Conservation (phyloP, 2,888 invertebrate genomes). For the Yponomeuta malinellus region DNA sequence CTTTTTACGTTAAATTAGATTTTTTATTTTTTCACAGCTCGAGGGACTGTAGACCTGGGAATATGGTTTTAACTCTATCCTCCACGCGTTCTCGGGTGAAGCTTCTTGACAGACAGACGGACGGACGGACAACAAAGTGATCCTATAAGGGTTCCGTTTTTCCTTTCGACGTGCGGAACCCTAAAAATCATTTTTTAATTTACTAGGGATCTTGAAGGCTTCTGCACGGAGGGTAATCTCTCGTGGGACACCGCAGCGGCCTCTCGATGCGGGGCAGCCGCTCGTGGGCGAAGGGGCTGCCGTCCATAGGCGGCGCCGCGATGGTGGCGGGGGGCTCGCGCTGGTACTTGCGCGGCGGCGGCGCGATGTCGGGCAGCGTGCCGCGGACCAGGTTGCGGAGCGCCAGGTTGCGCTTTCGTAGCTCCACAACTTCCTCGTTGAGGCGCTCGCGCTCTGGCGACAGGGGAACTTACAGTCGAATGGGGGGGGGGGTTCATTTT, state of each 20-base stretch:
- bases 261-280: not conserved
- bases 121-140: too few species aligned
- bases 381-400: slow-evolving; percentile 80
- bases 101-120: too few species aligned
- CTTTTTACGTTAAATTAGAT: too few species aligned
- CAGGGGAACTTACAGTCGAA: not conserved
- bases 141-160: too few species aligned
- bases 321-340: slow-evolving; percentile 33
- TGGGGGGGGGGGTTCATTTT: too few species aligned
- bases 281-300: not conserved
- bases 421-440: slow-evolving; percentile 77
- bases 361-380: slow-evolving; percentile 60
- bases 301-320: slow-evolving; percentile 31
- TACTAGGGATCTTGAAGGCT: not conserved
- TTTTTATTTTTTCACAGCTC: too few species aligned
- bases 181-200: too few species aligned
- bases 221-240: not conserved
- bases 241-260: not conserved
- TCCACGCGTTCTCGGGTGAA: too few species aligned
- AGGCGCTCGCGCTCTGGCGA: slow-evolving; percentile 78
- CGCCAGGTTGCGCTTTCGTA: slow-evolving; percentile 81
- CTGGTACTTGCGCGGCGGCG: slow-evolving; percentile 29
- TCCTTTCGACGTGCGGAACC: too few species aligned
- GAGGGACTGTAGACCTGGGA: too few species aligned
- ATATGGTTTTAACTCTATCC: too few species aligned